Evolutionary conservation across 2,888 invertebrate species (phyloP), one percentile per base, ranked within the genome.

Genomic region (Tetragonisca angustula): DNA sequence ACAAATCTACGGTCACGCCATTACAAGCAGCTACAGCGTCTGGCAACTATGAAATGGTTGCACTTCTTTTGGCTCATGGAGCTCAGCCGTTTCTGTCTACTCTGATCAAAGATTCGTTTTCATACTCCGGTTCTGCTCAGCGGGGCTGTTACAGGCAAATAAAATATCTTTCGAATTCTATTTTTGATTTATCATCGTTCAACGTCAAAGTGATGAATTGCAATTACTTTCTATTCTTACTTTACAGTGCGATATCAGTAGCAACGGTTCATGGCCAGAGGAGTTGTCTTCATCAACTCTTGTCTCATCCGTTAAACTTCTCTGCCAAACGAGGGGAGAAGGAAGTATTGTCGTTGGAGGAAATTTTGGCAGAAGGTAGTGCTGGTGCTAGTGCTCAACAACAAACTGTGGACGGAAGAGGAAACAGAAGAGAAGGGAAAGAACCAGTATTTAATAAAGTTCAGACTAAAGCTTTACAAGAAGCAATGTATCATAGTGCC

Each of bases 401-500:
- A 74, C 94, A 94, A 91, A 89, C 93, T 87, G 86, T 94, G 85
- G 94, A 94, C 93, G 89, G 95, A 92, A 91, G 93, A 94, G 91
- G 90, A 56, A 89, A 91, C 81, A 92, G 91, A 64, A 90, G 92
- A 69, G 93, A 94, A 76, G 92, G 91, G 21, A 93, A 94, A 64
- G 94, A 94, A 79, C 93, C 94, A 67, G 94, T 93, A 24, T 94
- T 98, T 92, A 97, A 96, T 89, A 98, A 98, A 95, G 96, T 96
- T 54, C 98, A 98, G 95, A 97, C 97, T 87, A 97, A 98, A 90
- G 97, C 97, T 65, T 95, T 98, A 80, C 98, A 98, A 92, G 98
- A 98, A 94, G 98, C 98, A 36, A 98, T 99, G 98, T 99, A 98
- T 93, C 98, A 98, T 93, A 98, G 98, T 84, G 97, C 98, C 0